These are phyloP conservation scores for Allygus modestus DNA, from an alignment of 2,888 invertebrate genomes.

Conservation along the genomic window DNA sequence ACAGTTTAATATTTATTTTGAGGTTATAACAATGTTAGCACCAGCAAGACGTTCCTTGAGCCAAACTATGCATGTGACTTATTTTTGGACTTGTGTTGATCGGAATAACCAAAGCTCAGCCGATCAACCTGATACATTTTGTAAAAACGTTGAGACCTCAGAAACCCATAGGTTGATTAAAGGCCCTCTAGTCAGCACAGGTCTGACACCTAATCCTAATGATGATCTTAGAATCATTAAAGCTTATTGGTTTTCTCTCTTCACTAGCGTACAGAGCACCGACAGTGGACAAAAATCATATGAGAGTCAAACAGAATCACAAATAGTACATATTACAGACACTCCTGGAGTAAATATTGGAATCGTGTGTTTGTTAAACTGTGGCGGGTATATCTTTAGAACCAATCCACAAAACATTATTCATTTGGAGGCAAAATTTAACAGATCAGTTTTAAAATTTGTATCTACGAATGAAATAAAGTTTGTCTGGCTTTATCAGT, in stretches of 20 bases:
- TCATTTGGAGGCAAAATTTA: conserved; percentile 22
- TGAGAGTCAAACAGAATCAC: background rate
- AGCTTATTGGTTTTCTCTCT: background rate
- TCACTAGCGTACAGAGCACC: background rate
- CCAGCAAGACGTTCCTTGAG: background rate
- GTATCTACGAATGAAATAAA: background rate
- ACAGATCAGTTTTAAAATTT: background rate
- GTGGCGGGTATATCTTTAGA: background rate
- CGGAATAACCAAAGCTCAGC: background rate
- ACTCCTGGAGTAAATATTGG: conserved; percentile 8
- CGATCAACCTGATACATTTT: background rate
- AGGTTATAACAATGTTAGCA: conserved; percentile 5
- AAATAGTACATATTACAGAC: background rate
- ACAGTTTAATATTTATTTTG: background rate
- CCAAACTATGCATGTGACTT: background rate
- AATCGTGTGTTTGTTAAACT: conserved; percentile 6
- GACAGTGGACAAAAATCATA: background rate
- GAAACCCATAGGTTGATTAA: background rate
- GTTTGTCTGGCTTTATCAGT: conserved; percentile 12
- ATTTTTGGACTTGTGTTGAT: background rate
- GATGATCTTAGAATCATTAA: background rate
- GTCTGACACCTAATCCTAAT: background rate
- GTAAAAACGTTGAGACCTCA: background rate
- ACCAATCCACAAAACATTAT: conserved; percentile 10
- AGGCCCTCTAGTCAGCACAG: background rate